Conservation (phyloP, 2,113 vertebrate species). For the Oryzias melastigma region DNA sequence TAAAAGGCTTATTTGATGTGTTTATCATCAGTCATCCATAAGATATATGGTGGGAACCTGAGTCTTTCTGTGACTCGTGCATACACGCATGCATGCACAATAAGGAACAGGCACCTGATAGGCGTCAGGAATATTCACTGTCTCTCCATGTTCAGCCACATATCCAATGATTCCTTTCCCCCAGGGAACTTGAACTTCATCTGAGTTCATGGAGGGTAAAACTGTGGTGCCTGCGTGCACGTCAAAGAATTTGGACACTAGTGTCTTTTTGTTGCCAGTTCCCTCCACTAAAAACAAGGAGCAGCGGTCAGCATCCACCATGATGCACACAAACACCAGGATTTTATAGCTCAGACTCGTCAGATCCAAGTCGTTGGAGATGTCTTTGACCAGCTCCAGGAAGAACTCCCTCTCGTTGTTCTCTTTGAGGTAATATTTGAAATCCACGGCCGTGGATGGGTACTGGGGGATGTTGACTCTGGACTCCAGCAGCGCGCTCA, state of each 20-base stretch:
- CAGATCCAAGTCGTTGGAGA: conserved; percentile 96
- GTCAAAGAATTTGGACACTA: conserved; percentile 97
- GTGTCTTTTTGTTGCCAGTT: conserved; percentile 88
- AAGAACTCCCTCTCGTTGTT: conserved; percentile 96
- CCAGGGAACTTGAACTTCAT: conserved; percentile 98
- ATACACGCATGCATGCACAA: conserved; percentile 28
- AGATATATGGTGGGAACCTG: too few species aligned
- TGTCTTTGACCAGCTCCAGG: conserved; percentile 97
- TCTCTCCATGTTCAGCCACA: conserved; percentile 95
- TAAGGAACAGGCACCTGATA: conserved; percentile 87
- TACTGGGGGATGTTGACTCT: conserved; percentile 96
- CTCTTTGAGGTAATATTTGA: conserved; percentile 94
- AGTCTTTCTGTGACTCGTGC: conserved; percentile 33
- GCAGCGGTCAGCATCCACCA: conserved; percentile 95
- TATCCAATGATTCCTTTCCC: conserved; percentile 98
- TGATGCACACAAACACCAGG: conserved; percentile 95
- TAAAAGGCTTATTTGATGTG: too few species aligned
- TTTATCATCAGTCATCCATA: too few species aligned
- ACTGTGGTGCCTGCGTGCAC: conserved; percentile 93
- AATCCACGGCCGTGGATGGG: conserved; percentile 93
- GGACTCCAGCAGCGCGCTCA: conserved; percentile 96
- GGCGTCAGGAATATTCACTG: conserved; percentile 95
- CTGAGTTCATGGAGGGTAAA: conserved; percentile 88
- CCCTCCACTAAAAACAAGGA: conserved; percentile 95
- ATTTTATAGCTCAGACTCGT: conserved; percentile 97